Conservation (phyloP, 92 coral and sea anemone species). For the Phymanthus crucifer region DNA sequence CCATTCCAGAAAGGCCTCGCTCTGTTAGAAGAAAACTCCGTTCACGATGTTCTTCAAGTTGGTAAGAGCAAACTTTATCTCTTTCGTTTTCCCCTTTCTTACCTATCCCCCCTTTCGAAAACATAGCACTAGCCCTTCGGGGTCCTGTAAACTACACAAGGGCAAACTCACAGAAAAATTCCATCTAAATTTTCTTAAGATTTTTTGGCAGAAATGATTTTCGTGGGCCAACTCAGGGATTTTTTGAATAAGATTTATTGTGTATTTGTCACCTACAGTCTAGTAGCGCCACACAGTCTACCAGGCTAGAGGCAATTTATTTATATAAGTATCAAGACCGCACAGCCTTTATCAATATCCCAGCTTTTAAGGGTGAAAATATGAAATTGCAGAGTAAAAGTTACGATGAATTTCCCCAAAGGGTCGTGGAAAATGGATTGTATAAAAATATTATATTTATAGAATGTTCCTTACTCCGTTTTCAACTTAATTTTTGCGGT, state of each 20-base stretch:
- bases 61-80: constrained; percentile 66
- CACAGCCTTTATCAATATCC: constrained; percentile 3
- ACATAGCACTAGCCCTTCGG: neutral
- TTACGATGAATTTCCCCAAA: neutral
- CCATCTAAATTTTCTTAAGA: neutral
- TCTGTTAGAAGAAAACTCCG: constrained; percentile 83
- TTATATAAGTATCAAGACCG: constrained; percentile 13
- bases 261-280: constrained; percentile 84
- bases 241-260: neutral
- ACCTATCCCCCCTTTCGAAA: constrained; percentile 6
- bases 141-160: neutral
- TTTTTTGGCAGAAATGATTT: neutral
- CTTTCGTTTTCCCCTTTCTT: neutral
- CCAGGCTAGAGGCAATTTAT: constrained; percentile 32
- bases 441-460: neutral
- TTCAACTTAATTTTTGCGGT: constrained; percentile 6
- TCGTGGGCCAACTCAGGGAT: neutral
- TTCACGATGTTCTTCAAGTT: constrained; percentile 91
- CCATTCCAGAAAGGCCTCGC: constrained; percentile 88
- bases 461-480: neutral
- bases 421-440: neutral
- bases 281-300: constrained; percentile 92
- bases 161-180: neutral
- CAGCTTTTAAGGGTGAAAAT: constrained; percentile 10
- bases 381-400: neutral